phyloP scores from a whole-genome alignment of 2,797 vertebrate genomes.

The Acanthopagrus latus region DNA sequence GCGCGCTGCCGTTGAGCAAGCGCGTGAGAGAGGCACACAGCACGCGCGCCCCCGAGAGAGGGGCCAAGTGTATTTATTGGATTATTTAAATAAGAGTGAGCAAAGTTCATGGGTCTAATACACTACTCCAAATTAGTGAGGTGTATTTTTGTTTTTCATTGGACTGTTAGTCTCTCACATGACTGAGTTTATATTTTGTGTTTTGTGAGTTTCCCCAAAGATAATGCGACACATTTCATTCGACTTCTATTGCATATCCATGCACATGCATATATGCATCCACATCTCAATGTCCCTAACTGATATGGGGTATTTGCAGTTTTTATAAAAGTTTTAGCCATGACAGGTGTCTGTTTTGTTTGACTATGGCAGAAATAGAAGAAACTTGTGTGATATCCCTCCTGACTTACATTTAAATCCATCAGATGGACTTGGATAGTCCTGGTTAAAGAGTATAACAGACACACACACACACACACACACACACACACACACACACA shows the following conservation, averaged over 20 bases:
- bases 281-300: no score
- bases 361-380: neutral
- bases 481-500: no score
- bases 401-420: neutral
- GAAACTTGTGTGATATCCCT: neutral
- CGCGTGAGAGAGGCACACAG: neutral
- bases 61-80: neutral
- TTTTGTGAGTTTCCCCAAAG: no score
- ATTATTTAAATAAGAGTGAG: no score
- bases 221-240: no score
- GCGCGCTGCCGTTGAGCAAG: conserved; percentile 4
- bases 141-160: no score
- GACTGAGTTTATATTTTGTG: no score
- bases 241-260: no score
- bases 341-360: neutral
- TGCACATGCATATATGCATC: no score
- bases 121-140: no score
- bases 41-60: neutral
- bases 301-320: no score
- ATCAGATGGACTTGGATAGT: neutral
- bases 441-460: neutral
- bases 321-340: neutral
- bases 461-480: neutral
- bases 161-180: no score
- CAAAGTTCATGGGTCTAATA: neutral